Evolutionary conservation across 2,797 vertebrate genomes (phyloP), one percentile per base, ranked within the genome.

Genomic region (Danio aesculapii): DNA sequence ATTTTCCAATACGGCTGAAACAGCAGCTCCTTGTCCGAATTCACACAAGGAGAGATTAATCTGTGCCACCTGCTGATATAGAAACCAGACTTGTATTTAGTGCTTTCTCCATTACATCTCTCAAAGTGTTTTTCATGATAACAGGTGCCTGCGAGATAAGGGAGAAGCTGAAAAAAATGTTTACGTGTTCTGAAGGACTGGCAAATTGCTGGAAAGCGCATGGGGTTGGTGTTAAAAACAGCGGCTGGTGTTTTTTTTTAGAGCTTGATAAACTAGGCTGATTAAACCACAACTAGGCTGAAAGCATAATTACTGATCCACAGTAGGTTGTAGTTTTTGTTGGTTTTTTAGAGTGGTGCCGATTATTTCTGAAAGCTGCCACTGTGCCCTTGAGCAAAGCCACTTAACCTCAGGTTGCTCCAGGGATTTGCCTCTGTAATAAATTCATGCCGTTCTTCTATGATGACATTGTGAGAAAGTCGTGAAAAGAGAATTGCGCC

Each of bases 11-110:
- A 73, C 0, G 4, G 61, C 78, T 73, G 78, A 74, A 81, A 58
- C 70, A 66, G 78, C 70, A 81, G 19, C 52, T 41, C 57, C 78
- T 58, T 16, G 12, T 74, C 69, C 8, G 12, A 66, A 81, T 74
- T 81, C 78, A 74, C 70, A 66, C 21, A 0, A 19, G 43, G 43
- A 58, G 41, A 71, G 61, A 66, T 74, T 81, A 30, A 49, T 73
- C 52, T 74, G 59, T 58, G 52, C 70, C 78, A 55, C 78, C 78
- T 58, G 70, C 78, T 81, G 50, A 81, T 74, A 57, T 58, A 74
- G 61, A 71, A 58, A n/a, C 69, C 50, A 58, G 19, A 50, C 59
- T 72, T 58, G 19, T 66, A 66, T 81, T 81, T 74, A 81, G 70
- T 21, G 7, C 69, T 66, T 81, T 73, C 78, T 80, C 41, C 6